These are phyloP conservation scores for Natrix natrix DNA, from an alignment of 2,797 vertebrate species.

Conservation along the genomic window DNA sequence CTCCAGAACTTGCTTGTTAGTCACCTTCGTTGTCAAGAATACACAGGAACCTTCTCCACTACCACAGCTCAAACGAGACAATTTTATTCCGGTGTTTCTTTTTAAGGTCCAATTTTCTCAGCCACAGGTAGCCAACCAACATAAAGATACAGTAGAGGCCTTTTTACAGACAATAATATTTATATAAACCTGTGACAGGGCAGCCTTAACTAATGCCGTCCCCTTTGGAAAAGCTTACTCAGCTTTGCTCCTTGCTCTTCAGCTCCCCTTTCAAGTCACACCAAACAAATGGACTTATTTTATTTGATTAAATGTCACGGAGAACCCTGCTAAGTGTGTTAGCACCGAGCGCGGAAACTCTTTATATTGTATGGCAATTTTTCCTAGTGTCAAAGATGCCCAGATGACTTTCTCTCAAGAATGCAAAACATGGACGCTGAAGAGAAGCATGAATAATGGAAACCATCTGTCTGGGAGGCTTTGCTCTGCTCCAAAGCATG, in stretches of 20 bases:
- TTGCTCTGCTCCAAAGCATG: not conserved
- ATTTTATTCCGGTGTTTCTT: not conserved
- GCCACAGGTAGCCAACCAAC: not conserved
- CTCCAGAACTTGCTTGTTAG: not conserved
- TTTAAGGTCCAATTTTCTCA: not conserved
- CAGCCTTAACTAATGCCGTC: not conserved
- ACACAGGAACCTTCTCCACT: not conserved
- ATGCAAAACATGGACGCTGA: slow-evolving; percentile 4
- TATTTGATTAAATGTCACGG: not conserved
- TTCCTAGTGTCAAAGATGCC: not conserved
- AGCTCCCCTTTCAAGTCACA: not conserved
- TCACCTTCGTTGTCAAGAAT: not conserved
- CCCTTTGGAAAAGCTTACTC: not conserved
- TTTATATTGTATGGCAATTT: not conserved
- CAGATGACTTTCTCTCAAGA: slow-evolving; percentile 10
- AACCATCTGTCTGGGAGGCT: not conserved
- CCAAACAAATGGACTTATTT: not conserved
- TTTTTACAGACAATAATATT: not conserved
- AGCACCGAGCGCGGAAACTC: not conserved
- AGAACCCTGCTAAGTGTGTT: not conserved
- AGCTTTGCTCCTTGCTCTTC: not conserved
- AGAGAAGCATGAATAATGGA: not conserved
- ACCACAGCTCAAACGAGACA: not conserved
- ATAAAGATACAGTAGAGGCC: not conserved
- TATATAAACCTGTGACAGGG: not conserved